phyloP scores from a whole-genome alignment of 2,113 vertebrate species.

The Argyrosomus japonicus region DNA sequence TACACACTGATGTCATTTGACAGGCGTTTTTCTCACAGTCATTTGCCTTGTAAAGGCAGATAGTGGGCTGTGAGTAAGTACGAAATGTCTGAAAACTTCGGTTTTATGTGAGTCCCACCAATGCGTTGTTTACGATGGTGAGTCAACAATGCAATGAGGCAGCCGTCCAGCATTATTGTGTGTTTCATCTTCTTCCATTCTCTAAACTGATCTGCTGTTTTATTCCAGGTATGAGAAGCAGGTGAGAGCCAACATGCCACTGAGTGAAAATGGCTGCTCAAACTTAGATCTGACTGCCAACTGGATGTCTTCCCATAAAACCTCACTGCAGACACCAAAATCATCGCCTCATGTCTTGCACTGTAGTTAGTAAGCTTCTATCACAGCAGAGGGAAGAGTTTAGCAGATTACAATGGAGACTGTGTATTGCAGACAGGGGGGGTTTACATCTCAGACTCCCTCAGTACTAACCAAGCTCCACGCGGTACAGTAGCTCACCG shows the following conservation, averaged over 20 bases:
- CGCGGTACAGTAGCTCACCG: slow-evolving; percentile 79
- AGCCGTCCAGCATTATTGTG: slow-evolving; percentile 17
- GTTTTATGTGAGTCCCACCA: slow-evolving; percentile 60
- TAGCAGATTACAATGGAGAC: slow-evolving; percentile 63
- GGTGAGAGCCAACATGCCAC: slow-evolving; percentile 26
- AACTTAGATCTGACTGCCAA: slow-evolving; percentile 1
- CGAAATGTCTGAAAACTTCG: slow-evolving; percentile 50
- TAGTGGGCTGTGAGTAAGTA: slow-evolving; percentile 50
- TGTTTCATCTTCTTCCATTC: slow-evolving; percentile 34
- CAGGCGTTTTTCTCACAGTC: slow-evolving; percentile 38
- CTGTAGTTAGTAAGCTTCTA: slow-evolving; percentile 48
- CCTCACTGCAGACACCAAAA: slow-evolving; percentile 20
- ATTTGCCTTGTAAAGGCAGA: slow-evolving; percentile 58
- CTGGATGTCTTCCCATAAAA: slow-evolving; percentile 37
- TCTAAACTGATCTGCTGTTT: slow-evolving; percentile 17
- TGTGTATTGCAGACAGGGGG: slow-evolving; percentile 59
- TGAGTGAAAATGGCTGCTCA: slow-evolving; percentile 24
- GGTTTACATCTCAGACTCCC: slow-evolving; percentile 59
- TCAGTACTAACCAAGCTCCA: slow-evolving; percentile 67
- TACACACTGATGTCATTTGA: slow-evolving; percentile 54
- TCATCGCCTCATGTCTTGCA: slow-evolving; percentile 20
- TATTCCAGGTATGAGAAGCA: slow-evolving; percentile 15
- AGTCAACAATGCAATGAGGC: slow-evolving; percentile 50
- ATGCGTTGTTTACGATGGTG: slow-evolving; percentile 51
- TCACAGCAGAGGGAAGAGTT: slow-evolving; percentile 52